phyloP scores from a whole-genome alignment of 1,140 invertebrate genomes.

The Melanaphis sacchari region DNA sequence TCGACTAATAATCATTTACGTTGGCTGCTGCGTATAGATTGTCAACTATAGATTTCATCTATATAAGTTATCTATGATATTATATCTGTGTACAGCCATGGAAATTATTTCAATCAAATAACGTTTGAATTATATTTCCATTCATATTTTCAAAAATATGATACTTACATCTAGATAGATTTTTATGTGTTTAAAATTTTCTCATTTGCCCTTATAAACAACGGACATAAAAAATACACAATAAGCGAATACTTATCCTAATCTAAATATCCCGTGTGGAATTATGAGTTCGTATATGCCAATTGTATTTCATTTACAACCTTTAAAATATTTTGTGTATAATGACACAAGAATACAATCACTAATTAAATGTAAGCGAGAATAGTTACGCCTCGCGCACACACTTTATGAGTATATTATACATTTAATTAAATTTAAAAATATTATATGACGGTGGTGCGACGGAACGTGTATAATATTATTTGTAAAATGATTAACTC shows the following conservation, averaged over 20 bases:
- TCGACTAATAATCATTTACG: background rate
- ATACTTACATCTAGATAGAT: background rate
- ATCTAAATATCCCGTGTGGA: background rate
- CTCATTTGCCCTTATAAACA: background rate
- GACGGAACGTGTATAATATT: background rate
- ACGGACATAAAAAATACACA: background rate
- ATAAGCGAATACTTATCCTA: background rate
- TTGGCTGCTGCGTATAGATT: background rate
- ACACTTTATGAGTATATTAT: background rate
- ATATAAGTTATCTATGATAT: background rate
- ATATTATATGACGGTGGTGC: background rate
- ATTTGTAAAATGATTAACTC: background rate
- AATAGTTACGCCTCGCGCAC: background rate
- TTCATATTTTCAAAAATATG: background rate
- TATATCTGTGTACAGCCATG: background rate
- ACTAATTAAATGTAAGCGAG: background rate
- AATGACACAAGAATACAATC: background rate
- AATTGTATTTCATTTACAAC: background rate
- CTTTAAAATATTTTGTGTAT: background rate
- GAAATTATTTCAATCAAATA: background rate
- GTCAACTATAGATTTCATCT: background rate
- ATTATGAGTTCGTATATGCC: background rate
- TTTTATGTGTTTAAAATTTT: background rate
- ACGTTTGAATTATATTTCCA: background rate
- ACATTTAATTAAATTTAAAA: background rate